Conservation (phyloP, 2,113 vertebrate genomes). For the Australoheros scitulus region DNA sequence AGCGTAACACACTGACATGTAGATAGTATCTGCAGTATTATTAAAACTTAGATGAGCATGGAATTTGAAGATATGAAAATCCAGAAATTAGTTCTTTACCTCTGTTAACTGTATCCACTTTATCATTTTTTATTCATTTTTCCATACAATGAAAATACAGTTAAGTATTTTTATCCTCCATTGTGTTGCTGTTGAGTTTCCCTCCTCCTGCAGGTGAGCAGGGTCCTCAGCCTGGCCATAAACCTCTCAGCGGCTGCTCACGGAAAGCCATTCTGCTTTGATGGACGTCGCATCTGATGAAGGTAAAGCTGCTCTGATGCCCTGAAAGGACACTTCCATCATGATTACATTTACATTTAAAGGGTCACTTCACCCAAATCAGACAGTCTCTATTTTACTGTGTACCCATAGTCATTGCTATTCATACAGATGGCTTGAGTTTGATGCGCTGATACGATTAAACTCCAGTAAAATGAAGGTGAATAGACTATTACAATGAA, state of each 20-base stretch:
- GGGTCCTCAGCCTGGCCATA: constrained; percentile 24
- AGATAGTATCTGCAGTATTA: not conserved
- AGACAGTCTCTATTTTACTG: constrained; percentile 6
- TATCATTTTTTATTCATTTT: not conserved
- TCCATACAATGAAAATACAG: not conserved
- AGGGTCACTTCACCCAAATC: constrained; percentile 53
- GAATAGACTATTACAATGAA: not conserved
- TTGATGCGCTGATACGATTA: not conserved
- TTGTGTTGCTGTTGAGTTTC: not conserved
- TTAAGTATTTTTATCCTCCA: not conserved
- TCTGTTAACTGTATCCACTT: not conserved
- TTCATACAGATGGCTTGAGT: not conserved
- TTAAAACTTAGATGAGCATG: not conserved
- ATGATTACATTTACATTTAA: constrained; percentile 69
- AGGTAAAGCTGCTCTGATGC: constrained; percentile 35
- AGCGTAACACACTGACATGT: not conserved
- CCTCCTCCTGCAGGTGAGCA: constrained; percentile 15
- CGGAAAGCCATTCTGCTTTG: constrained; percentile 32
- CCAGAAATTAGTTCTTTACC: not conserved
- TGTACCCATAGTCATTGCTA: not conserved
- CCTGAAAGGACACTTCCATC: constrained; percentile 57
- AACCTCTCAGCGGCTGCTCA: constrained; percentile 52
- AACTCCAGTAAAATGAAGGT: not conserved
- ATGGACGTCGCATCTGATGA: constrained; percentile 51
- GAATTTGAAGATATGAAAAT: not conserved